Evolutionary conservation across 2,797 vertebrate species (phyloP).

Genomic region (Apogon hyalosoma): DNA sequence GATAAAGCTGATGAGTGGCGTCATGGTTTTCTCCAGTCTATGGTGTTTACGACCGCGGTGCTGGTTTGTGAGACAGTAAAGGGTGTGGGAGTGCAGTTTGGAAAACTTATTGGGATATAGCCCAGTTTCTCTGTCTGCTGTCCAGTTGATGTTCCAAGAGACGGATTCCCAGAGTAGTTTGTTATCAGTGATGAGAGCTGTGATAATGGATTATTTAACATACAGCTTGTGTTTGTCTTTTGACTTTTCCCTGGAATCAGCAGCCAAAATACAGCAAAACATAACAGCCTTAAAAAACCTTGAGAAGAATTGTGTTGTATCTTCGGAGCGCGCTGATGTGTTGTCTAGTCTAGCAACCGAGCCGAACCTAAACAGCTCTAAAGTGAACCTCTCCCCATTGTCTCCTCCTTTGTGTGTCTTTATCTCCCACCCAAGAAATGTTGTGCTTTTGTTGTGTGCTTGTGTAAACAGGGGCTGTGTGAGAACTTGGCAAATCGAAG

Average conservation of each 20-base stretch:
- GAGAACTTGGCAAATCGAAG: constrained; percentile 79
- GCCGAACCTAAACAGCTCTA: constrained; percentile 80
- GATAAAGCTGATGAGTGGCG: too few species aligned
- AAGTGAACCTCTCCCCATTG: constrained; percentile 68
- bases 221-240: constrained; percentile 61
- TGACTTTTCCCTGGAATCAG: constrained; percentile 48
- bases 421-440: constrained; percentile 82
- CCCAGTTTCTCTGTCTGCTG: constrained; percentile 28
- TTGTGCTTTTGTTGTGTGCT: constrained; percentile 84
- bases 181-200: constrained; percentile 50
- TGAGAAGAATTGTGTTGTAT: constrained; percentile 73
- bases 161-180: constrained; percentile 39
- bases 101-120: constrained; percentile 38
- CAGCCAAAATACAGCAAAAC: constrained; percentile 78
- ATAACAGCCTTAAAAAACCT: constrained; percentile 66
- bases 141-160: constrained; percentile 29
- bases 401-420: constrained; percentile 72
- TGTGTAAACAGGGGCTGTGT: constrained; percentile 83
- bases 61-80: constrained; percentile 38
- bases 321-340: constrained; percentile 69
- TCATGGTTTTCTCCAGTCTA: too few species aligned
- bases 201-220: constrained; percentile 53
- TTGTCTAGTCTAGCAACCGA: constrained; percentile 83
- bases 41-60: constrained; percentile 57
- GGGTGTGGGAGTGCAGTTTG: constrained; percentile 16